Base-by-base conservation (phyloP, 2,888 invertebrate genomes). In the Thumatha senex region DNA sequence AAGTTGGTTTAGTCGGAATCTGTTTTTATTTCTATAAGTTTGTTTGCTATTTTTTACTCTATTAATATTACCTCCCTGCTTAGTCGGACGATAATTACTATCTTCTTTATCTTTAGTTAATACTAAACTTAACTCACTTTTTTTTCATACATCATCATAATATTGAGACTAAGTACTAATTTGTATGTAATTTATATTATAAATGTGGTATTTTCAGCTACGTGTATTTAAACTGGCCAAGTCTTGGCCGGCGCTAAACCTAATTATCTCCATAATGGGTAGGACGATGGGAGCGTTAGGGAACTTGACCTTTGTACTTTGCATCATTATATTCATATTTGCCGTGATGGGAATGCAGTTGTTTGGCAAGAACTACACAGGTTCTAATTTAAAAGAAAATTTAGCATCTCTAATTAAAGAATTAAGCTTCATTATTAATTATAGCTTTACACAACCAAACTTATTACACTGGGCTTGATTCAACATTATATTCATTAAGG, bases 291-390 rank as follows among this genome's bases (percentile, higher is more conserved):
- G 98, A 81, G 98, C 98, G 81, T 93, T 98, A 92, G 98, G 97
- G 93, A 98, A 98, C 93, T 93, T 98, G 91, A 98, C 97, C 77
- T 97, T 98, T 93, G 98, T 98, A 80, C 93, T 98, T 89, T 96
- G 96, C 88, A 98, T 98, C 92, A 98, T 98, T 92, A 97, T 98
- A 93, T 98, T 98, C 93, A 98, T 98, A 91, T 98, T 98, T 88
- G 98, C 98, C 88, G 98, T 98, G 78, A 98, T 98, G 97, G 98
- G 98, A 72, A 98, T 98, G 96, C 98, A 98, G 90, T 93, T 98
- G 76, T 98, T 98, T 92, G 97, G 97, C 74, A 96, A 96, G 86
- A 96, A 96, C 88, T 97, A 97, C 89, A 94, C 93, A 89, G 95
- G 95, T 95, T 89, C 86, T 84, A 68, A 80, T 86, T 84, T 87